Evolutionary conservation across 2,113 vertebrate species (phyloP), one percentile per base, ranked within the genome.

Genomic region (Sphyrna mokarran): DNA sequence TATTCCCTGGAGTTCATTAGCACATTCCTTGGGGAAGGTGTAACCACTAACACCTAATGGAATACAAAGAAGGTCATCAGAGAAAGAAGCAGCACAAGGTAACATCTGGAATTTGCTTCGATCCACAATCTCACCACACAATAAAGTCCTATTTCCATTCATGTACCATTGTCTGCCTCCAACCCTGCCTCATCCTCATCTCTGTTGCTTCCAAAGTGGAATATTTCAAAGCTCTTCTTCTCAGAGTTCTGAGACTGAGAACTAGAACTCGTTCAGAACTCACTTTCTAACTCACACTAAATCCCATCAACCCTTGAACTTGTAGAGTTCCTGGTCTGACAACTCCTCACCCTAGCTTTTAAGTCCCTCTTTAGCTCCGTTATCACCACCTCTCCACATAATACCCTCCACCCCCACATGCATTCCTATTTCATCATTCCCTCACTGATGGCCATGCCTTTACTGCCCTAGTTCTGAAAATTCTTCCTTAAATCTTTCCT

Each of bases 1-100:
- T 70, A 76, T 72, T 40, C 94, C 22, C 94, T 95, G 94, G 94
- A 95, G 94, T 95, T 70, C 68, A 95, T 95, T 95, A 95, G 37
- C 69, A 95, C 94, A 95, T 95, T 72, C 68, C 94, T 95, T 23
- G 69, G 94, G 69, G 68, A 72, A 54, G 94, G 94, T 54, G 94
- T 95, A 54, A 70, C 69, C 94, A 95, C 94, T 72, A 54, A 76
- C 94, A 95, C 68, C 94, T 76, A 95, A 70, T 13, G 26, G 23
- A 95, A 48, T 23, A 26, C 37, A 95, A 72, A 69, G 48, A 6
- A 33, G 40, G 70, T 40, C 80, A 95, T 95, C 69, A 29, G 26
- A 54, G 69, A 76, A 54, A 54, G 16, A 3, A 70, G 14, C 87
- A 61, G 54, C 87, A 54, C 87, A 95, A 72, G 69, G 23, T 95